These are phyloP conservation scores for Octodon degus DNA, from an alignment of 2,113 vertebrate species.

Conservation along the genomic window DNA sequence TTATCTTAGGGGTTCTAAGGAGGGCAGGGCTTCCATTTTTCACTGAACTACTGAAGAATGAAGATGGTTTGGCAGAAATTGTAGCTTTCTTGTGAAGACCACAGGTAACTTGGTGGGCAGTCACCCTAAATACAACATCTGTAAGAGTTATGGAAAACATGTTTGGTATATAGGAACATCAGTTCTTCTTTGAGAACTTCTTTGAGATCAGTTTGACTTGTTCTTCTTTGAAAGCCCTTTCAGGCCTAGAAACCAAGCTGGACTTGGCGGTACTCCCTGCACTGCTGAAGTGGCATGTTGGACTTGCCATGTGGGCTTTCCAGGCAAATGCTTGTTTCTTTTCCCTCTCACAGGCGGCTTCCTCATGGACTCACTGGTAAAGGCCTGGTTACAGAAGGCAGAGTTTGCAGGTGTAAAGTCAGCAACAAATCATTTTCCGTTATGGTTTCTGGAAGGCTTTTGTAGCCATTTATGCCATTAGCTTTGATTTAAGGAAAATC, in stretches of 20 bases:
- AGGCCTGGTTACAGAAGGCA: not conserved
- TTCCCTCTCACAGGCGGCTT: not conserved
- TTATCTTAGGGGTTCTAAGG: not conserved
- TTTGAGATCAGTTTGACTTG: not conserved
- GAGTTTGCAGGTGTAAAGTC: constrained; percentile 39
- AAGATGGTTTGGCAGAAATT: not conserved
- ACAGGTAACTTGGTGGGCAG: not conserved
- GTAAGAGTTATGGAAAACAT: not conserved
- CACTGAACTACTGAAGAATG: not conserved
- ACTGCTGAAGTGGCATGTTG: not conserved
- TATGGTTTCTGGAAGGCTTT: not conserved
- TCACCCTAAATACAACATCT: not conserved
- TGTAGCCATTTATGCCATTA: constrained; percentile 16
- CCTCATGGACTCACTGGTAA: constrained; percentile 45
- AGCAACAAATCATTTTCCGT: constrained; percentile 13
- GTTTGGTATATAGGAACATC: not conserved
- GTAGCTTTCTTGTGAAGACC: not conserved
- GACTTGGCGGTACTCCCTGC: not conserved
- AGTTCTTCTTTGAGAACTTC: not conserved
- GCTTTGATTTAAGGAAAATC: constrained; percentile 24
- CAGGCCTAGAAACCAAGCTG: not conserved
- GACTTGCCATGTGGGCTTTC: constrained; percentile 8
- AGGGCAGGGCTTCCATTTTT: not conserved
- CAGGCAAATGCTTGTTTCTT: not conserved
- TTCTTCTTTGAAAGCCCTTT: not conserved